Evolutionary conservation across 2,888 invertebrate genomes (phyloP), one percentile per base, ranked within the genome.

Genomic region (Troides oblongomaculatus): DNA sequence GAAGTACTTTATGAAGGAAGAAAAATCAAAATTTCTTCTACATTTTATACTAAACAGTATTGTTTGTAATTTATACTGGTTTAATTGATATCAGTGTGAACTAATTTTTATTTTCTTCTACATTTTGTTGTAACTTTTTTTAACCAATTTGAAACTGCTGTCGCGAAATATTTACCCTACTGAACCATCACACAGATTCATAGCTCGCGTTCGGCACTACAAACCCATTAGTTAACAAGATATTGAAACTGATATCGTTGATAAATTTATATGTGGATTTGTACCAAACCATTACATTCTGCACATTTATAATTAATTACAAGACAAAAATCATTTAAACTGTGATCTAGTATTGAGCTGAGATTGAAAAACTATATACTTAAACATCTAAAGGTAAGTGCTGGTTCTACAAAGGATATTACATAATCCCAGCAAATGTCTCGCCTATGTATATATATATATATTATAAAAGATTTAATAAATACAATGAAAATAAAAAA

Each of bases 221-320:
- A 18, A 50, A 18, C 57, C 57, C 57, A 57, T 57, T 57, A 21
- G 21, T 57, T 57, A 8, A 57, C 57, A 57, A 57, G 57, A 57
- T 57, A 57, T 21, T 57, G 21, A 57, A 6, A 8, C 21, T 6
- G 21, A 57, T 57, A 57, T n/a, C 21, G 21, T 57, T 57, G 23
- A 57, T 57, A 57, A 21, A 57, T 57, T 57, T 57, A 57, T 57
- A 21, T 57, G 57, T 6, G 57, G 57, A 8, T 57, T 10, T 5
- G 10, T 21, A 57, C 57, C 21, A n/a, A 21, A 21, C 57, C 21
- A 57, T 57, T 57, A 21, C 23, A 6, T 1, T 8, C 21, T 21
- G 53, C 21, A 57, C 57, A 18, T 21, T 23, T 8, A 10, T 23
- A 57, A 57, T 21, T 57, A 57, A 57, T 57, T 57, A 57, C 10